Percentiles rank a stretch among this genome's conserved stretches.
phyloP scores from a whole-genome alignment of 2,888 invertebrate genomes.

The Drosophila conformis region DNA sequence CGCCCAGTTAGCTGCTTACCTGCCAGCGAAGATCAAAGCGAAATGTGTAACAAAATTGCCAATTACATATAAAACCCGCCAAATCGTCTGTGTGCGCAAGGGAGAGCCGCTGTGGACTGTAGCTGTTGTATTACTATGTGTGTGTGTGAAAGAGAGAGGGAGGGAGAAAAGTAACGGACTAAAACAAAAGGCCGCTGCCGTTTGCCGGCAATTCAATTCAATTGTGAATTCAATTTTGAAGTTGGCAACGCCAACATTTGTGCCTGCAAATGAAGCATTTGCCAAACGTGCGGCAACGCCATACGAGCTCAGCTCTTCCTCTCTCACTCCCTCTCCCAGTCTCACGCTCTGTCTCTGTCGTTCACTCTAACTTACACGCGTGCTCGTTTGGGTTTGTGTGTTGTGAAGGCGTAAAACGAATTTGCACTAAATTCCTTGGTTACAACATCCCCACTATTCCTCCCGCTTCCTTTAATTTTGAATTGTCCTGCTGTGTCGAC shows the following conservation, averaged over 20 bases:
- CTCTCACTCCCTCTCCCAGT: background rate
- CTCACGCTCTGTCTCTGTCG: background rate
- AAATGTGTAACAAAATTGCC: conserved; percentile 79
- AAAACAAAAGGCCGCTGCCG: conserved; percentile 62
- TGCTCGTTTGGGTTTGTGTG: conserved; percentile 22
- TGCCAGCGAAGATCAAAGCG: conserved; percentile 68
- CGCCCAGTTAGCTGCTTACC: conserved; percentile 33
- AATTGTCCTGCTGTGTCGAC: conserved; percentile 45
- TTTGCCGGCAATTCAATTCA: conserved; percentile 71
- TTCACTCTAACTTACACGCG: conserved; percentile 3
- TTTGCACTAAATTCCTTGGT: conserved; percentile 73
- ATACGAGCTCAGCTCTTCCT: conserved; percentile 27
- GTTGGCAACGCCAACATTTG: conserved; percentile 65
- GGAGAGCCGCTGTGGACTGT: background rate
- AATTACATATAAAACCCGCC: conserved; percentile 76
- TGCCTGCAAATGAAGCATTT: conserved; percentile 66
- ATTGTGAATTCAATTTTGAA: conserved; percentile 78
- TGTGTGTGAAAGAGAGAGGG: background rate
- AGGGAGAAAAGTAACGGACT: conserved; percentile 13
- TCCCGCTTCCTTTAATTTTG: background rate
- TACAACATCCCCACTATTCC: background rate
- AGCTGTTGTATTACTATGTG: background rate
- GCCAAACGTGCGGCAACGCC: conserved; percentile 45
- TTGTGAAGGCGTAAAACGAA: conserved; percentile 73
- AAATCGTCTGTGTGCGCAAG: conserved; percentile 15